A percentile compares a stretch with the other conserved stretches of the same genome.
Evolutionary conservation across 92 coral and sea anemone genomes (phyloP).

Genomic region (Diadumene lineata): DNA sequence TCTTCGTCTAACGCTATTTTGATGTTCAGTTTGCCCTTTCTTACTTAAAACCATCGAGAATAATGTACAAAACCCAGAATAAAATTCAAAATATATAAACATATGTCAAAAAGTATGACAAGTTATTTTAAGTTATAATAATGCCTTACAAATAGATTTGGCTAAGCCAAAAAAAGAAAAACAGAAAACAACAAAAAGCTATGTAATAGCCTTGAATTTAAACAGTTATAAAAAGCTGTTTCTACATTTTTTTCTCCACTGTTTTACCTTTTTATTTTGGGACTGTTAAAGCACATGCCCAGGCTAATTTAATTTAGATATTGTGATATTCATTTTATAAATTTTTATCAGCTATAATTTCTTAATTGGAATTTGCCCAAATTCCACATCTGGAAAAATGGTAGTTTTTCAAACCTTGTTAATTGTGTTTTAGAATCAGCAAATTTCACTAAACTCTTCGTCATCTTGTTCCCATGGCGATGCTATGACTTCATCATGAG

Average conservation of each 20-base stretch:
- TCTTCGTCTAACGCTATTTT: no score
- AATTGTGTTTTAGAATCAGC: no score
- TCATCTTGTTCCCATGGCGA: no score
- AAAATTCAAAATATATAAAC: background rate
- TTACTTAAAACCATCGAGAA: background rate
- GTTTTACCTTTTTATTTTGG: background rate
- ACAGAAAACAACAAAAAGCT: background rate
- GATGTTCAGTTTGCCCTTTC: background rate
- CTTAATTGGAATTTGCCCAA: background rate
- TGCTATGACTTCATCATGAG: no score
- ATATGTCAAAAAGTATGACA: slow-evolving; percentile 3
- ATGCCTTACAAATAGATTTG: background rate
- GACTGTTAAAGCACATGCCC: no score
- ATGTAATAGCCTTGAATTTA: background rate
- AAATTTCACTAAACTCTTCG: no score
- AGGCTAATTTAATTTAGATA: no score
- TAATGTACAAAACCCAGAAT: background rate
- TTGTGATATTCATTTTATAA: no score
- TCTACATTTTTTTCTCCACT: background rate
- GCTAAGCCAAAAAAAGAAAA: background rate
- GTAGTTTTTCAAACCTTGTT: background rate
- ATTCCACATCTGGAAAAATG: background rate
- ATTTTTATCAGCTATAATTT: no score
- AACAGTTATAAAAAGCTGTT: background rate
- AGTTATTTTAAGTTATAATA: background rate